Evolutionary conservation across 2,797 vertebrate genomes (phyloP).

Genomic region (Denticeps clupeoides): DNA sequence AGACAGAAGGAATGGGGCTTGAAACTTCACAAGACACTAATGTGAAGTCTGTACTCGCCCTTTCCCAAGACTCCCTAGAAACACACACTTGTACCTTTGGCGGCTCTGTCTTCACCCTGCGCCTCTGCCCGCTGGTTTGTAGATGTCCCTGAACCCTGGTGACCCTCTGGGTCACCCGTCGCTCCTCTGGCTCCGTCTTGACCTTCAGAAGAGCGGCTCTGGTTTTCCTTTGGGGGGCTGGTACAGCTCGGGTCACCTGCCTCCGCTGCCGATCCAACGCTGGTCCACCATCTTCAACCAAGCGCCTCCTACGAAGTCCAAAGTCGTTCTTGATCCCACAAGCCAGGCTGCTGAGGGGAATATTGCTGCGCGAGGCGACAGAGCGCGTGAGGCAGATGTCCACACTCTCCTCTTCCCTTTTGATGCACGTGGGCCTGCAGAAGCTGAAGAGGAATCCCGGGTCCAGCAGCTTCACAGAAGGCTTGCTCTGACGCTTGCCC

Average conservation of each 20-base stretch:
- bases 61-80: too few relatives aligned
- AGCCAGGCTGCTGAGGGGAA: conserved; percentile 1
- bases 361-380: conserved; percentile 29
- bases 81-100: conserved; percentile 30
- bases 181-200: conserved; percentile 45
- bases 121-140: conserved; percentile 41
- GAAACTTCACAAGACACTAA: too few relatives aligned
- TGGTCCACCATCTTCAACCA: background rate
- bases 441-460: conserved; percentile 68
- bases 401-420: conserved; percentile 65
- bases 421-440: conserved; percentile 55
- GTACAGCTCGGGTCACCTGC: conserved; percentile 25
- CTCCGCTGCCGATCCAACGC: conserved; percentile 28
- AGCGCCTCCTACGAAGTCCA: background rate
- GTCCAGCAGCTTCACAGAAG: conserved; percentile 66
- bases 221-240: background rate
- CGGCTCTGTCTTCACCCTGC: conserved; percentile 23
- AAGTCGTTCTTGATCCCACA: background rate
- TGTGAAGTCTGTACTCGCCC: too few relatives aligned
- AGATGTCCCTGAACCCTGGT: conserved; percentile 14
- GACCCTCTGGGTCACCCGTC: conserved; percentile 29
- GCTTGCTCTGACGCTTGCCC: conserved; percentile 70
- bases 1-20: too few relatives aligned
- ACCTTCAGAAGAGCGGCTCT: conserved; percentile 13
- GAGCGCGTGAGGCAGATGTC: conserved; percentile 63